Evolutionary conservation across 2,113 vertebrate species (phyloP).

Genomic region (Platanista minor): DNA sequence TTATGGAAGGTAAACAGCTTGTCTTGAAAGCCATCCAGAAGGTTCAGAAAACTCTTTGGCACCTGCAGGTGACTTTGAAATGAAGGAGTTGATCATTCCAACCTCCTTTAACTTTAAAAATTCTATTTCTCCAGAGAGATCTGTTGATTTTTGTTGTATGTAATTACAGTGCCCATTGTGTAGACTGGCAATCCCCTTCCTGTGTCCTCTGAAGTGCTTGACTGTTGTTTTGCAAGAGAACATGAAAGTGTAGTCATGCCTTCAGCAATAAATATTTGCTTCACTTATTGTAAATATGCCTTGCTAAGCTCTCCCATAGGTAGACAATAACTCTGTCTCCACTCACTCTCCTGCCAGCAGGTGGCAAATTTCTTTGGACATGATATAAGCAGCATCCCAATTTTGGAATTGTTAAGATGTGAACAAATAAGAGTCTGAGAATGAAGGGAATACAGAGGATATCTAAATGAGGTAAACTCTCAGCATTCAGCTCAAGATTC

Average conservation of each 20-base stretch:
- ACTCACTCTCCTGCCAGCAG: slow-evolving; percentile 16
- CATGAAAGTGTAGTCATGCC: slow-evolving; percentile 3
- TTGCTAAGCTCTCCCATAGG: neutral
- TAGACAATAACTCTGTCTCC: neutral
- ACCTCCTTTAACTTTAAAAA: neutral
- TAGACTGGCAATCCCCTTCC: neutral
- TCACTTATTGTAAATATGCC: neutral
- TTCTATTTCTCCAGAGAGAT: slow-evolving; percentile 29
- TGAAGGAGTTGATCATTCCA: neutral
- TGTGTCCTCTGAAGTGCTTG: neutral
- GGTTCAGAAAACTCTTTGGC: slow-evolving; percentile 14
- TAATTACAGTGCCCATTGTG: neutral
- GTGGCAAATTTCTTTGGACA: slow-evolving; percentile 29
- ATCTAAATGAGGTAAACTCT: neutral
- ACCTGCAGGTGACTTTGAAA: neutral
- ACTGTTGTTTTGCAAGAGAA: slow-evolving; percentile 16
- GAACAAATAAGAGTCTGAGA: neutral
- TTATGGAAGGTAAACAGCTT: slow-evolving; percentile 1
- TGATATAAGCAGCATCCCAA: neutral
- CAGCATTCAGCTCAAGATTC: neutral
- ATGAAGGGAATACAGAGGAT: neutral
- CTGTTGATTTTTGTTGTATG: neutral
- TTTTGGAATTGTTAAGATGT: neutral
- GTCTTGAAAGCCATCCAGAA: slow-evolving; percentile 23
- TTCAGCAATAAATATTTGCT: slow-evolving; percentile 37